Percentiles rank a stretch among this genome's conserved stretches.
These are phyloP conservation scores for Tuta absoluta DNA, from an alignment of 2,888 invertebrate genomes.

Conservation along the genomic window DNA sequence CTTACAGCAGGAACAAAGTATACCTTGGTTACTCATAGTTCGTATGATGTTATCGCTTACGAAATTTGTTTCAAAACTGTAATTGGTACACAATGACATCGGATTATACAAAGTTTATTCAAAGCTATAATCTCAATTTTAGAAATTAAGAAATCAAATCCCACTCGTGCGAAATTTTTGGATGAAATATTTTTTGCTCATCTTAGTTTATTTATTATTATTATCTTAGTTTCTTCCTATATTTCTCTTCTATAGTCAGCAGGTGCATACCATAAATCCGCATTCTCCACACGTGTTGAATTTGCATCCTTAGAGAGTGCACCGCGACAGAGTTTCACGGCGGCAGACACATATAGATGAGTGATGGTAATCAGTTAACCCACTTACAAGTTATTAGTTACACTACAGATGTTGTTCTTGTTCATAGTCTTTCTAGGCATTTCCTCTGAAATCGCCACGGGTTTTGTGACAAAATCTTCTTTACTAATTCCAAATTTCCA, in stretches of 20 bases:
- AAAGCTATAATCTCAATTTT: no score
- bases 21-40: conserved; percentile 4
- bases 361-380: neutral
- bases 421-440: no score
- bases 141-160: no score
- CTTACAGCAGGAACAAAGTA: neutral
- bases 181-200: no score
- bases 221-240: neutral
- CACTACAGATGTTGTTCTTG: neutral
- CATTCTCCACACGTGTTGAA: conserved; percentile 13
- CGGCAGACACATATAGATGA: neutral
- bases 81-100: conserved; percentile 5
- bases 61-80: conserved; percentile 6
- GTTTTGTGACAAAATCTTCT: no score
- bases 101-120: neutral
- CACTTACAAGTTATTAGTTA: neutral
- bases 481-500: no score
- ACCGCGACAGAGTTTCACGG: conserved; percentile 34
- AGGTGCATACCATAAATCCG: neutral
- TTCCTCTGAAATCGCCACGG: no score
- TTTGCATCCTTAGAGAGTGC: conserved; percentile 36
- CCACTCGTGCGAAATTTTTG: no score
- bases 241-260: conserved; percentile 2
- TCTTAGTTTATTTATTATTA: neutral
- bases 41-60: conserved; percentile 2